Percentiles rank a stretch among this genome's conserved stretches.
These are phyloP conservation scores for Acheta domesticus DNA, from an alignment of 2,888 invertebrate genomes.

Conservation along the genomic window DNA sequence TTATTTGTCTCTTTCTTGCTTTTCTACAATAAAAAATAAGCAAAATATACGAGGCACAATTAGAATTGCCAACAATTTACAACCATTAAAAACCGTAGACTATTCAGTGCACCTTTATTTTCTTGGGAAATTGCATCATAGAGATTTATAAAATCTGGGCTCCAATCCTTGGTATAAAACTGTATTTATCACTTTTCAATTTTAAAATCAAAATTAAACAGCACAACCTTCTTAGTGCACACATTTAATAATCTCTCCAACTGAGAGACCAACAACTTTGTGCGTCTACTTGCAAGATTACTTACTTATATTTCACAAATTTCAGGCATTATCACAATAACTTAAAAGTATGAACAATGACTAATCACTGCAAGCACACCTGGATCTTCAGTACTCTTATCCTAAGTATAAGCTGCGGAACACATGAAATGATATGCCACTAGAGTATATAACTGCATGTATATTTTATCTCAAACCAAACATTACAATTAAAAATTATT, in stretches of 20 bases:
- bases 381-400: neutral
- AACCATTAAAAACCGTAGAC: slow-evolving; percentile 25
- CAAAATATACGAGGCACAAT: slow-evolving; percentile 34
- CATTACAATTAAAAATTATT: too few species aligned
- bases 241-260: neutral
- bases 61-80: slow-evolving; percentile 30
- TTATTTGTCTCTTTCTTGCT: slow-evolving; percentile 30
- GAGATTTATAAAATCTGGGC: neutral
- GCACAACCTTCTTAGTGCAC: slow-evolving; percentile 2
- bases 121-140: neutral
- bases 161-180: slow-evolving; percentile 18
- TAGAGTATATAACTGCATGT: neutral
- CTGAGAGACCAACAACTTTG: neutral
- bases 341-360: neutral
- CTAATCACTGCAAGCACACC: slow-evolving; percentile 18
- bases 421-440: neutral
- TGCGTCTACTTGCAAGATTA: slow-evolving; percentile 18
- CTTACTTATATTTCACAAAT: neutral
- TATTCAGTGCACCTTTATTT: neutral
- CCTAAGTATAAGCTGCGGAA: slow-evolving; percentile 2
- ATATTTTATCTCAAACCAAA: too few species aligned
- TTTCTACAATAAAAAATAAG: slow-evolving; percentile 31
- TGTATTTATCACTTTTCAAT: slow-evolving; percentile 1
- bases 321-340: slow-evolving; percentile 10
- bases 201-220: neutral